phyloP scores from a whole-genome alignment of 2,113 vertebrate genomes.

The Pandion haliaetus region DNA sequence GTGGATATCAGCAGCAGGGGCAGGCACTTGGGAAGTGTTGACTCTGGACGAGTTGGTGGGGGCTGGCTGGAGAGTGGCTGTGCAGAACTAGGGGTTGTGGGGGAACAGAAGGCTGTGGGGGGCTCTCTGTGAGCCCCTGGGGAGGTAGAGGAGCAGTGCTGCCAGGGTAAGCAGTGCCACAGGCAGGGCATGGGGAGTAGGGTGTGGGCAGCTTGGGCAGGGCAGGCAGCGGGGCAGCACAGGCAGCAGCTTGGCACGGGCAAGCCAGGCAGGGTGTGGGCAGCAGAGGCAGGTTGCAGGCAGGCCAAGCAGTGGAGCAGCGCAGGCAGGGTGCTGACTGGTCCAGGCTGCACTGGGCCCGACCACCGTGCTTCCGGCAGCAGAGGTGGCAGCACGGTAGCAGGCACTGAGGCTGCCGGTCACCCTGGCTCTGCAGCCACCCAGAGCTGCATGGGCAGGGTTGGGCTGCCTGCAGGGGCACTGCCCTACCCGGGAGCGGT shows the following conservation, averaged over 20 bases:
- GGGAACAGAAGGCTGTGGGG: neutral
- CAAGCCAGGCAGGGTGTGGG: neutral
- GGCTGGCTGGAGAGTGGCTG: neutral
- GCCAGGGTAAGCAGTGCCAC: neutral
- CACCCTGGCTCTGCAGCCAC: fast-evolving
- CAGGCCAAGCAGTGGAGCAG: neutral
- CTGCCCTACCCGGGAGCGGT: neutral
- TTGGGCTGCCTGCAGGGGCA: neutral
- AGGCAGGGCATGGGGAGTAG: neutral
- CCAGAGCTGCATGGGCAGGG: neutral
- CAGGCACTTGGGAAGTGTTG: neutral
- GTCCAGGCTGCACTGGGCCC: neutral
- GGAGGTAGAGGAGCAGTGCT: neutral
- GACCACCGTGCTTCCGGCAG: fast-evolving
- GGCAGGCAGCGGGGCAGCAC: neutral
- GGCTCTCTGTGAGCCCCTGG: neutral
- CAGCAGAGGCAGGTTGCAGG: neutral
- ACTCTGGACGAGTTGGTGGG: neutral
- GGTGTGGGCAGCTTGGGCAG: neutral
- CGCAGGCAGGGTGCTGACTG: fast-evolving
- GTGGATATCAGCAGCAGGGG: neutral
- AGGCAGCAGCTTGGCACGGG: neutral
- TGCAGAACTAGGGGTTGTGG: neutral
- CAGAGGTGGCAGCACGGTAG: neutral
- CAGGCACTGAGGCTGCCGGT: fast-evolving